Conservation (phyloP, 2,888 invertebrate species). For the Luperina testacea region DNA sequence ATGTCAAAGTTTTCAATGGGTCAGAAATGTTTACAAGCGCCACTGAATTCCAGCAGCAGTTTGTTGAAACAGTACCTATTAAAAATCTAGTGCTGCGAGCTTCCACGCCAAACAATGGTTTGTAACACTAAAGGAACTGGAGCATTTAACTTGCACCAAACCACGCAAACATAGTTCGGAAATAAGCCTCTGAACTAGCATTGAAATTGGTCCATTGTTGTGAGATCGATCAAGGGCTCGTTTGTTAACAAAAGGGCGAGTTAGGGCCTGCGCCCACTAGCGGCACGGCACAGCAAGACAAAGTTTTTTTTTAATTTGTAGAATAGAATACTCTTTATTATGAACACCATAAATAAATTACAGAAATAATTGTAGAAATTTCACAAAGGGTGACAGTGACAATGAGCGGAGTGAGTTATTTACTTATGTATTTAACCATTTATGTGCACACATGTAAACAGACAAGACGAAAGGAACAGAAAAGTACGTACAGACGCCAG, state of each 20-base stretch:
- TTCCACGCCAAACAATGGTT: slow-evolving; percentile 5
- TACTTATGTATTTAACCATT: background rate
- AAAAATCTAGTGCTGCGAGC: slow-evolving; percentile 18
- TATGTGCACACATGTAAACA: background rate
- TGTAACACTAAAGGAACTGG: background rate
- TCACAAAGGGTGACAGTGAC: too few relatives aligned
- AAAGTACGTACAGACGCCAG: background rate
- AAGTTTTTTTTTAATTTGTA: too few relatives aligned
- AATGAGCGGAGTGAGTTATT: too few relatives aligned
- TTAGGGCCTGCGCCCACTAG: background rate
- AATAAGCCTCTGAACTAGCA: slow-evolving; percentile 77
- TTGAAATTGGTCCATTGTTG: slow-evolving; percentile 86
- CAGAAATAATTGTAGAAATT: too few relatives aligned
- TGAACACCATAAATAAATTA: too few relatives aligned
- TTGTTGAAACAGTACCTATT: background rate
- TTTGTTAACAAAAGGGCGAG: slow-evolving; percentile 85
- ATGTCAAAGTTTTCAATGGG: background rate
- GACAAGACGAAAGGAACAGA: background rate
- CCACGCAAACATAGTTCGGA: slow-evolving; percentile 68
- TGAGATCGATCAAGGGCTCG: slow-evolving; percentile 85
- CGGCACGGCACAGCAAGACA: background rate
- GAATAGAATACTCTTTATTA: too few relatives aligned
- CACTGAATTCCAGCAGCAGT: slow-evolving; percentile 7
- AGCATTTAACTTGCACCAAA: slow-evolving; percentile 57
- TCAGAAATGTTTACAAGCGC: slow-evolving; percentile 14